phyloP scores from a whole-genome alignment of 2,113 vertebrate genomes.

The Cettia cetti region DNA sequence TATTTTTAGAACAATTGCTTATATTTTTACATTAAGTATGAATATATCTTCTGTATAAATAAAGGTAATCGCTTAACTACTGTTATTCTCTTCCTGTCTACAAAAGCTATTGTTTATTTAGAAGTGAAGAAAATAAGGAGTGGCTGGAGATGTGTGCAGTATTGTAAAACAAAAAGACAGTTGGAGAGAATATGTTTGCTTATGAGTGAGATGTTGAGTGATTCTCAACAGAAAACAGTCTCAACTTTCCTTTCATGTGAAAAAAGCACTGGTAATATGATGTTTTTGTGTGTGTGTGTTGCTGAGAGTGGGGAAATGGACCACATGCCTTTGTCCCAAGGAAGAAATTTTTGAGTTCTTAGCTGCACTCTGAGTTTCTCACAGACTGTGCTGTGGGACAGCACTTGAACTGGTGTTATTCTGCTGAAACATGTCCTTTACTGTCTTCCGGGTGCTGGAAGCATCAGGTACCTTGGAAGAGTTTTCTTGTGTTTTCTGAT shows the following conservation, averaged over 20 bases:
- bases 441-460: neutral
- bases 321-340: neutral
- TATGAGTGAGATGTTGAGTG: neutral
- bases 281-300: neutral
- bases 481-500: neutral
- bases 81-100: neutral
- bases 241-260: neutral
- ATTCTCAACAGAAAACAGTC: neutral
- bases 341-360: neutral
- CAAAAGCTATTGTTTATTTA: conserved; percentile 25
- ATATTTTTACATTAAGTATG: neutral
- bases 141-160: neutral
- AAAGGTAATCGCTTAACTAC: neutral
- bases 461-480: neutral
- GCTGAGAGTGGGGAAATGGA: neutral
- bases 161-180: neutral
- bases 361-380: neutral
- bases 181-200: neutral
- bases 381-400: rapidly evolving
- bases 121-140: neutral
- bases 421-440: neutral
- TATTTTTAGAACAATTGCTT: conserved; percentile 18
- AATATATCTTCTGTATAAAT: conserved; percentile 1
- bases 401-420: neutral
- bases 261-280: neutral